Evolutionary conservation across 2,113 vertebrate genomes (phyloP), one percentile per base, ranked within the genome.

Genomic region (Chamaea fasciata): DNA sequence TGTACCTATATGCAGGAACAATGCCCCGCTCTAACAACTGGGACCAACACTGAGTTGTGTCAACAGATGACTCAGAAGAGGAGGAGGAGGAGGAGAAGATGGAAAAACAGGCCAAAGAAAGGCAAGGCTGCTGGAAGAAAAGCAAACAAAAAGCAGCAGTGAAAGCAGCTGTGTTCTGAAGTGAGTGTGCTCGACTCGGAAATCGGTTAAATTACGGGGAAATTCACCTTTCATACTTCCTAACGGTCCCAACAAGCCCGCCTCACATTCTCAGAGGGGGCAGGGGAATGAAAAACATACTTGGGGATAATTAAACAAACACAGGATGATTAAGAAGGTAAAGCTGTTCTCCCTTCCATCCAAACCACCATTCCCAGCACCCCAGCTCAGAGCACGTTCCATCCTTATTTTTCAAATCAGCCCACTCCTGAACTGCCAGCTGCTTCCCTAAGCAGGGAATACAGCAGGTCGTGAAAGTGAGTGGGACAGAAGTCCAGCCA

Each of bases 31-130:
- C 62, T 75, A 80, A 86, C 65, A 91, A 89, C 71, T 67, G 46
- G 75, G 60, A 76, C 83, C 80, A 89, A 70, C 30, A 23, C 22
- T 30, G 71, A 56, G 28, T 41, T 92, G 74, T 94, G 95, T 93
- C 96, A 96, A 96, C 79, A 95, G 39, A 92, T 97, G 96, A 97
- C 84, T 97, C 92, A 96, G 89, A 94, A 81, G 90, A 96, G 84
- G 64, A 94, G 92, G 94, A 96, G 81, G 90, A 95, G 89, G 90
- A 95, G 73, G 75, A 87, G 83, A 62, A 83, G 85, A 84, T 90
- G 93, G 94, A 92, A 96, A 96, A 95, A 95, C 39, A 94, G 94
- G 27, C 83, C 64, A 63, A 92, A 93, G 92, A 89, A 84, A 95
- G 94, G 79, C 91, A 96, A 80, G 42, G 47, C 71, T 90, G 55